Conservation (phyloP, 92 coral and sea anemone genomes). For the Pocillopora grandis region DNA sequence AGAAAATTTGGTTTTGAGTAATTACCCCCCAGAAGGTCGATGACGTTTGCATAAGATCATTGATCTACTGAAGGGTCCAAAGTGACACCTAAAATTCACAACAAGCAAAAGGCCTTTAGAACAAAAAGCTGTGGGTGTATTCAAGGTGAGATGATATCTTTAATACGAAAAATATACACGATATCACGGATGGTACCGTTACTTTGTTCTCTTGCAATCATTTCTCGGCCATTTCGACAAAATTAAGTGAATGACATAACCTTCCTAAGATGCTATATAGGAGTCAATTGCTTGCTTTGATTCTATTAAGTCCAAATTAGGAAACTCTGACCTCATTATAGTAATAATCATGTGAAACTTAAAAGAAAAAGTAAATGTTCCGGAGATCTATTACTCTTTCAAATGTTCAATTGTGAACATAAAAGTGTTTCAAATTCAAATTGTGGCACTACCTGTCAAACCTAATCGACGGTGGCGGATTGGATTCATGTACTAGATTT, state of each 20-base stretch:
- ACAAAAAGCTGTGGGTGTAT: not conserved
- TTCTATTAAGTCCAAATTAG: no score
- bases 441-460: slow-evolving; percentile 1
- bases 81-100: not conserved
- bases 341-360: no score
- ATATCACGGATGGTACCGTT: no score
- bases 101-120: no score
- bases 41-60: slow-evolving; percentile 42
- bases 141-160: not conserved
- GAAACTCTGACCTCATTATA: no score
- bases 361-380: no score
- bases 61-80: not conserved
- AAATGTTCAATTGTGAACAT: not conserved
- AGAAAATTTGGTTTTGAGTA: not conserved
- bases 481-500: not conserved
- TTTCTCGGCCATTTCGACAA: no score
- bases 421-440: not conserved
- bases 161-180: no score
- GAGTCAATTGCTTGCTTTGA: no score
- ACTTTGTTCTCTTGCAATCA: no score
- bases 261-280: no score
- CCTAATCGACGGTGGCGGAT: not conserved
- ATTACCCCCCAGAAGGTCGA: not conserved
- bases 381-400: not conserved
- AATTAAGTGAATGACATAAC: no score